Conservation (phyloP, 1,140 invertebrate species). For the Holotrichia oblita region DNA sequence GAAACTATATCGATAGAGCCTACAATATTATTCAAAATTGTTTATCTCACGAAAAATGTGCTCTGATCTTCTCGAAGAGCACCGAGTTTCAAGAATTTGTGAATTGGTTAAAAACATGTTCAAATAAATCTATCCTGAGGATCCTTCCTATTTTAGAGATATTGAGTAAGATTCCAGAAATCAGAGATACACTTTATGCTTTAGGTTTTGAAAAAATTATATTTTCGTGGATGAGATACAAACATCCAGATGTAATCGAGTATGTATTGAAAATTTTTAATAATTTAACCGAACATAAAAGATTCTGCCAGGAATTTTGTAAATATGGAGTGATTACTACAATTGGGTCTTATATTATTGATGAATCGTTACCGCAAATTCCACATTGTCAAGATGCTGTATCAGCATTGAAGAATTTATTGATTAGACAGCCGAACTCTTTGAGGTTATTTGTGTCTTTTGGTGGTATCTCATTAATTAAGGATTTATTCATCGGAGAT, state of each 20-base stretch:
- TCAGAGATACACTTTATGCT: background rate
- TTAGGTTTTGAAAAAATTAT: background rate
- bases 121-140: background rate
- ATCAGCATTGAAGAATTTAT: background rate
- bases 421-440: background rate
- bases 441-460: background rate
- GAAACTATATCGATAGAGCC: background rate
- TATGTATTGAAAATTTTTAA: background rate
- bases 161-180: background rate
- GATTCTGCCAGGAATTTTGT: background rate
- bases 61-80: background rate
- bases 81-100: background rate
- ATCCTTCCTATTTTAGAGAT: constrained; percentile 1
- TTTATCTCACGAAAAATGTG: background rate
- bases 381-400: background rate
- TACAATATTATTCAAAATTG: constrained; percentile 24
- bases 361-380: background rate
- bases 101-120: background rate
- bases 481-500: background rate
- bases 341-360: background rate
- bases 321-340: constrained; percentile 1
- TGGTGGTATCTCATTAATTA: background rate
- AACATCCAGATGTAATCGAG: background rate
- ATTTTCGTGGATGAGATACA: constrained; percentile 1
- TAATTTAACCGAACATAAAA: constrained; percentile 14